These are phyloP conservation scores for Lytechinus variegatus DNA, from an alignment of 35 echinoderm and acorn worm genomes.

Conservation along the genomic window DNA sequence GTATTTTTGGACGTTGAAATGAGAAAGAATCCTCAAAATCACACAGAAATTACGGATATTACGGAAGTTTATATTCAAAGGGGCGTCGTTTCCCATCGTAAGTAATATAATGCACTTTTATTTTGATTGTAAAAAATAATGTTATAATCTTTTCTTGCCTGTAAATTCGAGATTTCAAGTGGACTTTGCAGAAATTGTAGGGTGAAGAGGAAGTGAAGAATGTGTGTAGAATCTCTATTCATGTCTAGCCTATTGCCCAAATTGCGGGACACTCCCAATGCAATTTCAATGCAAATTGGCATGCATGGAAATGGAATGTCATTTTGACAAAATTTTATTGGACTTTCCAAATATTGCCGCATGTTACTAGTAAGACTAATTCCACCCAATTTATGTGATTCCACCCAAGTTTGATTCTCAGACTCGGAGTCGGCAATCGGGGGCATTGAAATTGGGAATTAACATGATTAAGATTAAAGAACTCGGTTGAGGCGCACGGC, in stretches of 20 bases:
- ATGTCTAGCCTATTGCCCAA: no score
- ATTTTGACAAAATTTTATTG: not conserved
- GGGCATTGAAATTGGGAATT: no score
- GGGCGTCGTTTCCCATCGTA: not conserved
- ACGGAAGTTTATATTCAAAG: not conserved
- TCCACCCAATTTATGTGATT: no score
- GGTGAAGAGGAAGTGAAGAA: slow-evolving; percentile 27
- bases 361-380: no score
- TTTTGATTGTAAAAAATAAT: not conserved
- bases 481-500: no score
- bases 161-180: not conserved
- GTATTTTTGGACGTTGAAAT: not conserved
- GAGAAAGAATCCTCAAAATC: not conserved
- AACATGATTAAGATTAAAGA: no score
- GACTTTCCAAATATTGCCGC: no score
- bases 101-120: not conserved
- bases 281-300: not conserved
- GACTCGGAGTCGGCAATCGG: no score
- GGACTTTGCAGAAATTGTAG: not conserved
- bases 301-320: not conserved
- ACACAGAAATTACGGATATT: not conserved
- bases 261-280: slow-evolving; percentile 36
- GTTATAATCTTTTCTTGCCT: not conserved
- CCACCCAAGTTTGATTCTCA: no score
- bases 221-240: not conserved